Evolutionary conservation across 2,113 vertebrate genomes (phyloP).

Genomic region (Oceanodroma tethys): DNA sequence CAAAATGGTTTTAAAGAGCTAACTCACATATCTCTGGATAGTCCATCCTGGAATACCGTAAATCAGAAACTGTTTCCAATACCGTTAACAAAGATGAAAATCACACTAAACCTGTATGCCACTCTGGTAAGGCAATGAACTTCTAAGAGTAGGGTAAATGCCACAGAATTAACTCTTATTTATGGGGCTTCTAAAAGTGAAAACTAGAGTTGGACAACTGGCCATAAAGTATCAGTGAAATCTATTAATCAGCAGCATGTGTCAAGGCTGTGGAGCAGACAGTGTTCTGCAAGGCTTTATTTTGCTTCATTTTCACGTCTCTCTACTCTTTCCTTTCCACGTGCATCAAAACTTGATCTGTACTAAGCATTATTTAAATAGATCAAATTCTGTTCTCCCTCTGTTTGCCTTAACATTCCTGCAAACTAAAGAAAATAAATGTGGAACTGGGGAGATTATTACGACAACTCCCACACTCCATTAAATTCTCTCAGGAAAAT

Average conservation of each 20-base stretch:
- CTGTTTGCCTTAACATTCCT: neutral
- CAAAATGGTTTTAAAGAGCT: neutral
- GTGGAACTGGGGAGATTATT: neutral
- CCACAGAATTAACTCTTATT: neutral
- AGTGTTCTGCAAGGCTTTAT: neutral
- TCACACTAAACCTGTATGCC: neutral
- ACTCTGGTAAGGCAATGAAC: neutral
- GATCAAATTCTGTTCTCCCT: neutral
- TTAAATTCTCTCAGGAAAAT: slow-evolving; percentile 35
- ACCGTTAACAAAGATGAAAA: neutral
- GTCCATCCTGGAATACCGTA: neutral
- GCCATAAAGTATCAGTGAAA: neutral
- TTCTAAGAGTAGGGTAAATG: neutral
- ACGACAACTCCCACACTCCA: slow-evolving; percentile 16
- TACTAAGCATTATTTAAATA: neutral
- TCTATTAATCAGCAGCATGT: neutral
- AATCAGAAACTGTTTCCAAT: neutral
- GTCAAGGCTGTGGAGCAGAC: neutral
- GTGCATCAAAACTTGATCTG: neutral
- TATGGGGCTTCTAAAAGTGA: neutral
- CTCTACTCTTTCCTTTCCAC: neutral
- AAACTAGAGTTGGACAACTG: neutral
- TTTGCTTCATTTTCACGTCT: neutral
- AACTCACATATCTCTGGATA: neutral
- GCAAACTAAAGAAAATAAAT: slow-evolving; percentile 42